Conservation (phyloP, 2,888 invertebrate genomes). For the Oligia strigilis region DNA sequence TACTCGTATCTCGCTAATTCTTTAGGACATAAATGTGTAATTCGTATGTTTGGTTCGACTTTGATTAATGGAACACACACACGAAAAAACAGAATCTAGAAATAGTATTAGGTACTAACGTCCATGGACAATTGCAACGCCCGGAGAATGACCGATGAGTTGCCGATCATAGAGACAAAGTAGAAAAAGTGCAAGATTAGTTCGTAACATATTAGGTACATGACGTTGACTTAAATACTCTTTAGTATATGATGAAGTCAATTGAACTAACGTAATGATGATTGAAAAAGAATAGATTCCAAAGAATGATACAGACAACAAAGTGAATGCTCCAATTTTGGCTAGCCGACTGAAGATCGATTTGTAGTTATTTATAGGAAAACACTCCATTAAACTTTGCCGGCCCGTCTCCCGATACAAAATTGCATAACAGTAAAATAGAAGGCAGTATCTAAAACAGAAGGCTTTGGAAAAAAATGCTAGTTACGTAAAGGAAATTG, state of each 20-base stretch:
- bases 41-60: constrained; percentile 28
- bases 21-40: constrained; percentile 6
- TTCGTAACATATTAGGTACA: background rate
- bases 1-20: constrained; percentile 27
- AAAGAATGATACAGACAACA: background rate
- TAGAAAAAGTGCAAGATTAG: background rate
- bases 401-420: background rate
- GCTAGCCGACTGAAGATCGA: constrained; percentile 5
- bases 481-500: constrained; percentile 52
- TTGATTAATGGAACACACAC: constrained; percentile 10
- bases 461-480: constrained; percentile 32
- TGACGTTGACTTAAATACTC: background rate
- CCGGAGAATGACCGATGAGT: too few species aligned
- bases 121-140: background rate
- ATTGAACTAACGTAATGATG: constrained; percentile 8
- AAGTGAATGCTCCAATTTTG: constrained; percentile 17
- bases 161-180: background rate
- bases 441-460: constrained; percentile 9
- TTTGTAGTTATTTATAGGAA: constrained; percentile 27
- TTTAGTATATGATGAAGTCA: background rate
- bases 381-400: constrained; percentile 5
- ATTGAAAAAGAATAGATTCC: constrained; percentile 13
- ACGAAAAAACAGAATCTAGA: background rate
- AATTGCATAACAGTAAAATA: constrained; percentile 41
- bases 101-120: constrained; percentile 1